Base-by-base conservation (phyloP, 1,140 invertebrate genomes). In the Lanistes nyassanus region DNA sequence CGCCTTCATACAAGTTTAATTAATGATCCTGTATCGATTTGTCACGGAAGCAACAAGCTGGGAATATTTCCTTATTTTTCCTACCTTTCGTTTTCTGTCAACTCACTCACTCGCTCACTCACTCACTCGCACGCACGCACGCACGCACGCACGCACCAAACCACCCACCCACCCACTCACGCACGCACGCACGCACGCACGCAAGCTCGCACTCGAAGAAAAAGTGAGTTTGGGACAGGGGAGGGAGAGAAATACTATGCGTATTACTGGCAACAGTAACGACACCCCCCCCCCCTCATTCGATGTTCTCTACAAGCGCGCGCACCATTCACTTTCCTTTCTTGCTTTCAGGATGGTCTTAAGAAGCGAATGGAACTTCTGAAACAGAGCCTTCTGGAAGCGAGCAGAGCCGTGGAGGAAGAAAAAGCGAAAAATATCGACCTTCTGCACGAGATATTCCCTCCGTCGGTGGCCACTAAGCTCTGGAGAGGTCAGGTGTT, bases 401-500 rank as follows among this genome's bases (percentile, higher is more conserved):
- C 95, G 3, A 97, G 94, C 84, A 92, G 93, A 79, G 96, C 96
- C 0, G 96, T 98, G 0, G 95, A 96, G 84, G 94, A 95, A 80
- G 97, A 98, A 86, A 92, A 97, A 80, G 95, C 96, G 89, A 98
- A 97, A 88, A 98, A 98, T 87, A 96, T 98, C 81, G 96, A 95
- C 81, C 91, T 98, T 0, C 91, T 98, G 39, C 95, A 98, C 89
- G 92, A 97, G 82, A 98, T 98, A 88, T 98, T 98, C 86, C 97
- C 97, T 58, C 95, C 95, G 36, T 94, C 96, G 84, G 96, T 98
- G 79, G 97, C 97, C 0, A 95, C 95, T 87, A 92, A 94, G 75
- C 90, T 98, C 11, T 97, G 96, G 96, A 90, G 96, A 74, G 95
- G 95, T 94, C 91, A 91, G 91, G 19, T 16, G 42, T 1, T 47